A percentile compares a stretch with the other conserved stretches of the same genome.
phyloP scores from a whole-genome alignment of 2,113 vertebrate species.

The Mugil cephalus region DNA sequence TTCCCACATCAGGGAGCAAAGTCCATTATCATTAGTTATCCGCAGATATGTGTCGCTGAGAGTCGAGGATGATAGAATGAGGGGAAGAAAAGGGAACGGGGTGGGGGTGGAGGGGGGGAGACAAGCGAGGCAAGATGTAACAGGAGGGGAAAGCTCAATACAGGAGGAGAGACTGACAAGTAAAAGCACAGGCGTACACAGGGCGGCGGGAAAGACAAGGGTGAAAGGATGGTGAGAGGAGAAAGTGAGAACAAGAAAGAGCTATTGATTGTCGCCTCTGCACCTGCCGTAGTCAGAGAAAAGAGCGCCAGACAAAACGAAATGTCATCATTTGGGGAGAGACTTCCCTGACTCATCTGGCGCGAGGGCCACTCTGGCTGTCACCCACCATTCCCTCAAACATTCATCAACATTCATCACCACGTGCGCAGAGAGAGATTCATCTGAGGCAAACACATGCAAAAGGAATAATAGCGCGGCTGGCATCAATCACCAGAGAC shows the following conservation, averaged over 20 bases:
- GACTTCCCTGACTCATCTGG: constrained; percentile 50
- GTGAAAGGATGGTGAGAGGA: background rate
- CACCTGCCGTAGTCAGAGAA: constrained; percentile 54
- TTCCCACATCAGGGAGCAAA: constrained; percentile 74
- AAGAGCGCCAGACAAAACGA: constrained; percentile 65
- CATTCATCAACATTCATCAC: constrained; percentile 74
- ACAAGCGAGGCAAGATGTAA: constrained; percentile 10
- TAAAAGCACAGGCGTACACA: constrained; percentile 9
- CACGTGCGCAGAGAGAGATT: constrained; percentile 37
- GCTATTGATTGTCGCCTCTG: constrained; percentile 62
- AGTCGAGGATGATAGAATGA: constrained; percentile 59
- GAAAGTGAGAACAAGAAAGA: constrained; percentile 38
- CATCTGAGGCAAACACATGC: constrained; percentile 53
- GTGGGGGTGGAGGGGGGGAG: constrained; percentile 6
- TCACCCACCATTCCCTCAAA: constrained; percentile 47
- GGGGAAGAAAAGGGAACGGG: constrained; percentile 12
- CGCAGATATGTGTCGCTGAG: constrained; percentile 63
- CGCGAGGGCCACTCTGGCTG: constrained; percentile 56
- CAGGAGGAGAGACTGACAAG: constrained; percentile 32
- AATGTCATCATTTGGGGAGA: constrained; percentile 77
- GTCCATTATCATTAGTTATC: constrained; percentile 79
- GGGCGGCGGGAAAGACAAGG: background rate
- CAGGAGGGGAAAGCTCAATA: constrained; percentile 23
- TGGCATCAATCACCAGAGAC: constrained; percentile 28
- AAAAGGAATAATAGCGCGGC: constrained; percentile 31